Evolutionary conservation across 2,113 vertebrate genomes (phyloP).

Genomic region (Anser cygnoides): DNA sequence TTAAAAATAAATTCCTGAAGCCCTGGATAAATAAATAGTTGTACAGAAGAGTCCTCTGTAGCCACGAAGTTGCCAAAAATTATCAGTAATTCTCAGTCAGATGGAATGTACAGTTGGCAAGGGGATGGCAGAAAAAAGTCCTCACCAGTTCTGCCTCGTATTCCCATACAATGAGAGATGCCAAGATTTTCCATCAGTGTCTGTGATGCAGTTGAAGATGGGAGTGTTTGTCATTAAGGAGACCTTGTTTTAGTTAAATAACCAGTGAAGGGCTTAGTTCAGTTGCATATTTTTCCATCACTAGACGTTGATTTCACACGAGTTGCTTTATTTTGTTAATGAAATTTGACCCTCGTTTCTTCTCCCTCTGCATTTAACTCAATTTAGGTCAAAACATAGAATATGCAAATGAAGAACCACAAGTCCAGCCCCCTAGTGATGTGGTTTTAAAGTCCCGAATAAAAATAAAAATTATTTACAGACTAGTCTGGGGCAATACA

Average conservation of each 20-base stretch:
- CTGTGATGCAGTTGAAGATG: slow-evolving; percentile 60
- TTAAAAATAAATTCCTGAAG: slow-evolving; percentile 72
- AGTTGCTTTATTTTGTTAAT: slow-evolving; percentile 62
- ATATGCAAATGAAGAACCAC: slow-evolving; percentile 66
- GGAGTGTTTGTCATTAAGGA: slow-evolving; percentile 67
- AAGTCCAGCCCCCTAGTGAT: slow-evolving; percentile 46
- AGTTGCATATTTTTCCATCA: slow-evolving; percentile 29
- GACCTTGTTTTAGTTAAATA: slow-evolving; percentile 64
- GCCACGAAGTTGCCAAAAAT: slow-evolving; percentile 72
- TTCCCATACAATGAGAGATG: slow-evolving; percentile 61
- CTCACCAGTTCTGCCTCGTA: slow-evolving; percentile 55
- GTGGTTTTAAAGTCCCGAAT: slow-evolving; percentile 54
- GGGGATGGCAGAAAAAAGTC: slow-evolving; percentile 56
- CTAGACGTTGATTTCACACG: neutral
- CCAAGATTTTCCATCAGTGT: slow-evolving; percentile 54
- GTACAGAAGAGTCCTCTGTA: slow-evolving; percentile 69
- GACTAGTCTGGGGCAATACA: slow-evolving; percentile 29
- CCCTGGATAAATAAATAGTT: slow-evolving; percentile 70
- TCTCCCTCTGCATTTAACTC: slow-evolving; percentile 37
- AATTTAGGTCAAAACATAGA: slow-evolving; percentile 44
- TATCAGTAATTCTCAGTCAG: slow-evolving; percentile 73
- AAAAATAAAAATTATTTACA: slow-evolving; percentile 60
- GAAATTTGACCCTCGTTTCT: slow-evolving; percentile 37
- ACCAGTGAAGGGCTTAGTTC: slow-evolving; percentile 28
- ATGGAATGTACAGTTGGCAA: slow-evolving; percentile 76